Conservation (phyloP, 1,140 invertebrate genomes). For the Achatina immaculata region DNA sequence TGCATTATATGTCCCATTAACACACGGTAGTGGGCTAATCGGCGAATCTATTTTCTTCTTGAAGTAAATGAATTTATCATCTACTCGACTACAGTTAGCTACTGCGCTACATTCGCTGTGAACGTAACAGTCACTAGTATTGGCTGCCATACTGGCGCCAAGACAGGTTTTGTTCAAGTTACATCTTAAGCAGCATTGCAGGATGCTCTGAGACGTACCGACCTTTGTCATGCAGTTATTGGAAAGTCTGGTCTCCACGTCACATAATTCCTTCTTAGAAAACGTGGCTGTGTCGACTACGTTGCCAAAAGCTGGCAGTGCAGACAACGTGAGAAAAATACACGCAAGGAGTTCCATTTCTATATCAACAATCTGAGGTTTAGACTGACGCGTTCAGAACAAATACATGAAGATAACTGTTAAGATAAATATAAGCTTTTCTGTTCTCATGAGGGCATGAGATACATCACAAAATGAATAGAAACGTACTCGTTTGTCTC, state of each 20-base stretch:
- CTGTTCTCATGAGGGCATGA: too few relatives aligned
- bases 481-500: too few relatives aligned
- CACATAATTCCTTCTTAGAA: background rate
- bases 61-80: background rate
- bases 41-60: background rate
- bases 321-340: too few relatives aligned
- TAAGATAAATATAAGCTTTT: too few relatives aligned
- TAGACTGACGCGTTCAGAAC: too few relatives aligned
- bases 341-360: too few relatives aligned
- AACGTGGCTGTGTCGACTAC: too few relatives aligned
- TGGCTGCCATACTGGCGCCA: background rate
- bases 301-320: too few relatives aligned
- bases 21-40: background rate
- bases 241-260: background rate
- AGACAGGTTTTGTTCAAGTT: background rate
- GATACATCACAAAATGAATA: too few relatives aligned
- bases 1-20: background rate
- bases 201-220: background rate
- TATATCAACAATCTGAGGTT: too few relatives aligned
- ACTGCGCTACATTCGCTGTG: background rate
- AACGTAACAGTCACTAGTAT: background rate
- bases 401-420: too few relatives aligned
- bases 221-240: background rate
- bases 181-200: background rate
- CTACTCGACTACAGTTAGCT: background rate